phyloP scores from a whole-genome alignment of 2,113 vertebrate genomes.

The Colistium nudipinnis region DNA sequence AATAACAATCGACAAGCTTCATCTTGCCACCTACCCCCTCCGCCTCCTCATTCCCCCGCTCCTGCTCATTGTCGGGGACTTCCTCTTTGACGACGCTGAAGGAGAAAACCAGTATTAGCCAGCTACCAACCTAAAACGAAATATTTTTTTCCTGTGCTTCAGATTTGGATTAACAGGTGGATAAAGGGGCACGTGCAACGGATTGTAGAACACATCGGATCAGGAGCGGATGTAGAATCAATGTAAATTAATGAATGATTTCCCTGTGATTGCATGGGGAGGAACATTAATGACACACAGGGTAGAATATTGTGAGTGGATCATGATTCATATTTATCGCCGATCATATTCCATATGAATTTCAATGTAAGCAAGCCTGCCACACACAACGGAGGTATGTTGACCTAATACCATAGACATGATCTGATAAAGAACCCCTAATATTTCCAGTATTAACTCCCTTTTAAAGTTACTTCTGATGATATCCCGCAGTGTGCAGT shows the following conservation, averaged over 20 bases:
- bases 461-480: constrained; percentile 3
- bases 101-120: constrained; percentile 10
- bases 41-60: constrained; percentile 84
- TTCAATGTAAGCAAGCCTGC: not conserved
- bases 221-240: constrained; percentile 28
- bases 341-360: not conserved
- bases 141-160: accelerated
- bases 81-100: constrained; percentile 88
- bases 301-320: constrained; percentile 4
- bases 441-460: not conserved
- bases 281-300: not conserved
- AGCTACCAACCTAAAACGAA: too few species aligned
- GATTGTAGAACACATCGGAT: constrained; percentile 5
- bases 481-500: constrained; percentile 20
- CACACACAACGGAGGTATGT: constrained; percentile 34
- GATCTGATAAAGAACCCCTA: not conserved
- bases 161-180: not conserved
- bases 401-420: not conserved
- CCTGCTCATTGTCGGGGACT: constrained; percentile 88
- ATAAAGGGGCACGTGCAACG: constrained; percentile 36
- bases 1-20: not conserved
- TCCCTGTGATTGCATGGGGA: constrained; percentile 17
- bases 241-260: constrained; percentile 30
- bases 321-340: not conserved
- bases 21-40: constrained; percentile 81